Evolutionary conservation across 1,140 invertebrate genomes (phyloP).

Genomic region (Apis laboriosa): DNA sequence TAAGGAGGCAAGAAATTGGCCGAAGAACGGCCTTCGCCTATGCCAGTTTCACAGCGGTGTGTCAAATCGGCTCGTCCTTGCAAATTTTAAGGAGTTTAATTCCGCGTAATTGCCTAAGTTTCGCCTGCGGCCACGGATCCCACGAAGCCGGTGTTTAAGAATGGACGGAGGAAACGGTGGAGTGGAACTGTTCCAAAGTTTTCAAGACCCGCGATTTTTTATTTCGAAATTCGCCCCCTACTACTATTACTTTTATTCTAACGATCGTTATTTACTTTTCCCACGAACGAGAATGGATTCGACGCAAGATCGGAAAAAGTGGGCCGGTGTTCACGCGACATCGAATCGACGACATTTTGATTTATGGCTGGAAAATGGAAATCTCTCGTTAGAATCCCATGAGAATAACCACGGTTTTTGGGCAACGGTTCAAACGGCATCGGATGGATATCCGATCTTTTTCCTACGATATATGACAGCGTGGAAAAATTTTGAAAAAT

Average conservation of each 20-base stretch:
- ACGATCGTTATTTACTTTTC: constrained; percentile 46
- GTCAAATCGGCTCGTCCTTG: constrained; percentile 50
- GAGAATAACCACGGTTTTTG: constrained; percentile 36
- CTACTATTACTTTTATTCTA: constrained; percentile 7
- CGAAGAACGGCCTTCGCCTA: background rate
- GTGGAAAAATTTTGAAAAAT: background rate
- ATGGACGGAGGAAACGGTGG: background rate
- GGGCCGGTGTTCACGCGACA: background rate
- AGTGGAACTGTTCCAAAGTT: constrained; percentile 45
- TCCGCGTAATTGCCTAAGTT: constrained; percentile 69
- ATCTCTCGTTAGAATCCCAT: constrained; percentile 42
- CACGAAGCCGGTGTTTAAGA: too few species aligned
- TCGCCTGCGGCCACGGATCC: background rate
- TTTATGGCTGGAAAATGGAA: constrained; percentile 64
- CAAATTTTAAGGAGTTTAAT: constrained; percentile 71
- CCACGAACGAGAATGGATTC: constrained; percentile 2
- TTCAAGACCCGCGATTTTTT: constrained; percentile 40
- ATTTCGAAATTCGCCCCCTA: constrained; percentile 5
- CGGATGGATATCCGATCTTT: constrained; percentile 8
- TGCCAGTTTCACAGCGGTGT: background rate
- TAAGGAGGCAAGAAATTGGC: constrained; percentile 29
- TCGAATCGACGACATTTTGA: constrained; percentile 62
- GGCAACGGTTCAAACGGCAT: constrained; percentile 1
- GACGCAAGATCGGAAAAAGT: background rate
- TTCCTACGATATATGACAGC: background rate